phyloP scores from a whole-genome alignment of 2,888 invertebrate species.

The Ephialtes manifestator region DNA sequence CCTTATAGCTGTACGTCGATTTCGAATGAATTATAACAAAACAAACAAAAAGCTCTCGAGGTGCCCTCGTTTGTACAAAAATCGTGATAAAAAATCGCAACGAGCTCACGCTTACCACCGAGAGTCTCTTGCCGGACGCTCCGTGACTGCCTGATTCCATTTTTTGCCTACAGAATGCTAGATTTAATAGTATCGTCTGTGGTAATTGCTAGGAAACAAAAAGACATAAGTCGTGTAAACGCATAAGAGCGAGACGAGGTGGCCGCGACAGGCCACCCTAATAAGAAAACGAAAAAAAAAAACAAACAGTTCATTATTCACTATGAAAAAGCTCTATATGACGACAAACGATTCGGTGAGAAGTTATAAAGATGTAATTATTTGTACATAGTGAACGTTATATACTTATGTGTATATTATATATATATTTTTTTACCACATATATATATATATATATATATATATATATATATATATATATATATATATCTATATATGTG shows the following conservation, averaged over 20 bases:
- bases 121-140: conserved; percentile 34
- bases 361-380: conserved; percentile 70
- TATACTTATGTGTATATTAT: conserved; percentile 43
- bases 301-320: conserved; percentile 43
- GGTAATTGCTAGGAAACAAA: conserved; percentile 46
- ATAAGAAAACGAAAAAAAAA: not conserved
- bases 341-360: conserved; percentile 37
- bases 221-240: conserved; percentile 41
- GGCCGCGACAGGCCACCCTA: conserved; percentile 8
- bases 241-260: conserved; percentile 27
- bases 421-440: too few species aligned
- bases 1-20: conserved; percentile 64
- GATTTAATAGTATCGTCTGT: conserved; percentile 48
- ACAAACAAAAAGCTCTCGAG: conserved; percentile 19
- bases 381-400: conserved; percentile 80
- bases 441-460: conserved; percentile 57
- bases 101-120: conserved; percentile 16
- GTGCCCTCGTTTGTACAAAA: conserved; percentile 22
- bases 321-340: conserved; percentile 50
- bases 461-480: conserved; percentile 70
- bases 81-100: conserved; percentile 15
- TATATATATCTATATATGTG: conserved; percentile 39
- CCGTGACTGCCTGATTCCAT: conserved; percentile 35
- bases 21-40: conserved; percentile 34
- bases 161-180: conserved; percentile 54